Base-by-base conservation (phyloP, 2,113 vertebrate genomes). In the Orientallactaga bullata region DNA sequence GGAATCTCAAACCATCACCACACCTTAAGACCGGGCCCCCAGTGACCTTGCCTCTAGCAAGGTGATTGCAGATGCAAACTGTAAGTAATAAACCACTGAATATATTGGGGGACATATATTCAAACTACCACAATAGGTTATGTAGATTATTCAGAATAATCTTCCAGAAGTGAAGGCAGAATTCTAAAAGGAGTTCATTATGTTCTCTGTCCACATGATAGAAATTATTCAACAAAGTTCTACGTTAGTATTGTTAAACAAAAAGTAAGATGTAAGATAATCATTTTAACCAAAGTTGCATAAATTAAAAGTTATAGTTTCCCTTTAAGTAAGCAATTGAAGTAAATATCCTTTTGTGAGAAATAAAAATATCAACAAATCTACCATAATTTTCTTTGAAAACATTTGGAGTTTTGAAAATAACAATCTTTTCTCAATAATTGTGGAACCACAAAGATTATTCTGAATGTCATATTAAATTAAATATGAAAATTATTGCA, bases 371-470 rank as follows among this genome's bases (percentile, higher is more conserved):
- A 68, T 39, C 26, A 91, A 88, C 6, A 51, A 30, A 85, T 95
- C 39, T 77, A 39, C 17, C 73, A 16, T 17, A 47, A 94, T 51
- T 94, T 94, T 94, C 35, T 3, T 30, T 1, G 2, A 23, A n/a
- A 71, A 94, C 55, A 55, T 13, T 90, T 68, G 17, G 37, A 32
- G 65, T 83, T 87, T 94, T 58, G 32, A 93, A 74, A 92, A 94
- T 55, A 55, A 55, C 55, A 94, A 95, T 60, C 60, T 35, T 51
- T 71, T 47, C n/a, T n/a, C 42, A 93, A 86, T 94, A 15, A 80
- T 2, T 60, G 7, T 39, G 63, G 42, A 73, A 85, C 94, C 78
- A 77, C 51, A 90, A 89, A 93, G 55, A 58, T 9, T 79, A 79
- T 85, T n/a, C 30, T 5, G 72, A 85, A 55, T 55, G 61, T 84